Conservation (phyloP, 1,140 invertebrate species). For the Plectrocnemia conspersa region DNA sequence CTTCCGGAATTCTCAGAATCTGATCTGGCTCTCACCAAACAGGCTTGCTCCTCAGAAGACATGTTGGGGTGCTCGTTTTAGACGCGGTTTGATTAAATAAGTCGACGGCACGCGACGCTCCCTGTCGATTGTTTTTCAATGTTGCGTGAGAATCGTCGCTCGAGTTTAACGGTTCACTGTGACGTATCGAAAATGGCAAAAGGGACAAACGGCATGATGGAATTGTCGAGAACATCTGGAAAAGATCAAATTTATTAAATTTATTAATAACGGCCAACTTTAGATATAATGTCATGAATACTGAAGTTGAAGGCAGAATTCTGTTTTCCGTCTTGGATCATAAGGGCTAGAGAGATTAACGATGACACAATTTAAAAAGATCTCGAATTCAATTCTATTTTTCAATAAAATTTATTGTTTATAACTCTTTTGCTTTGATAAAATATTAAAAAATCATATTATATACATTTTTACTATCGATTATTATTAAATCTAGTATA, state of each 20-base stretch:
- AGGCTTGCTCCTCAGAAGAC: slow-evolving; percentile 47
- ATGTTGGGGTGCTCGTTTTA: slow-evolving; percentile 13
- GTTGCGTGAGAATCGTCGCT: background rate
- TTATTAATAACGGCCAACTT: too few species aligned
- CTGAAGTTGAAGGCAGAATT: background rate
- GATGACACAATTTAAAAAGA: too few species aligned
- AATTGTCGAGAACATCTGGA: slow-evolving; percentile 11
- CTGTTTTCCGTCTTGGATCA: too few species aligned
- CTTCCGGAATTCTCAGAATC: slow-evolving; percentile 47
- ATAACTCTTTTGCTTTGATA: too few species aligned
- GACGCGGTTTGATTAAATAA: background rate
- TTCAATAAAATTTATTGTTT: too few species aligned
- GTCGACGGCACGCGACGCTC: too few species aligned
- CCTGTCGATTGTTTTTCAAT: too few species aligned
- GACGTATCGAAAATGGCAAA: background rate
- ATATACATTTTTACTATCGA: too few species aligned
- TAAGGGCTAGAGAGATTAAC: too few species aligned
- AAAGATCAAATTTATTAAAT: background rate
- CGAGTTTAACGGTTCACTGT: background rate
- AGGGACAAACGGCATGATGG: background rate
- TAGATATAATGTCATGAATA: background rate
- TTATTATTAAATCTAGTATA: too few species aligned
- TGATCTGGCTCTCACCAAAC: slow-evolving; percentile 46
- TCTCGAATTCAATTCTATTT: too few species aligned
- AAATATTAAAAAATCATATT: too few species aligned